Conservation (phyloP, 2,888 invertebrate genomes). For the Dioctria linearis region DNA sequence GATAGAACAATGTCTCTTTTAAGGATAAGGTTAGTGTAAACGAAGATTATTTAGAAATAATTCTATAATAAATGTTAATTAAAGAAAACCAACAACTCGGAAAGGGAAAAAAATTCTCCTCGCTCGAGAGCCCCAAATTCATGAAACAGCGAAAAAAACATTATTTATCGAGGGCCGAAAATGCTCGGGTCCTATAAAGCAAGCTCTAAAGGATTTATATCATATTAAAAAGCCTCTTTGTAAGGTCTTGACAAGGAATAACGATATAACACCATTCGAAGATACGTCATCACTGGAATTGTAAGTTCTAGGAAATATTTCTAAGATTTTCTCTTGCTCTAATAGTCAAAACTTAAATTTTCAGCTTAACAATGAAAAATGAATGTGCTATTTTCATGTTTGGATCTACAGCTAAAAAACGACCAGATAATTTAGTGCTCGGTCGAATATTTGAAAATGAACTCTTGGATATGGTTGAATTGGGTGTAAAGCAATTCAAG, state of each 20-base stretch:
- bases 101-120: conserved; percentile 88
- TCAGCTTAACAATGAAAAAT: conserved; percentile 81
- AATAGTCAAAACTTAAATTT: conserved; percentile 57
- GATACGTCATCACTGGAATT: conserved; percentile 86
- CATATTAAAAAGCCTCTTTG: conserved; percentile 90
- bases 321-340: neutral
- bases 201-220: conserved; percentile 88
- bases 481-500: conserved; percentile 89
- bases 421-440: conserved; percentile 91
- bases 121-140: conserved; percentile 87
- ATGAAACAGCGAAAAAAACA: conserved; percentile 89
- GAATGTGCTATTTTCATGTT: conserved; percentile 93
- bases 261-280: conserved; percentile 95
- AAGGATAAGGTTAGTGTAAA: conserved; percentile 65
- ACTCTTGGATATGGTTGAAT: conserved; percentile 95
- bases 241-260: conserved; percentile 82
- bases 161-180: conserved; percentile 90
- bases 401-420: conserved; percentile 93
- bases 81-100: conserved; percentile 90
- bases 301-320: conserved; percentile 68
- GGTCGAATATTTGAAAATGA: conserved; percentile 92
- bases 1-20: conserved; percentile 65
- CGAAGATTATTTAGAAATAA: neutral
- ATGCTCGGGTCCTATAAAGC: conserved; percentile 79
- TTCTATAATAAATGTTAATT: conserved; percentile 61